Percentiles rank a stretch among this genome's conserved stretches.
These are phyloP conservation scores for Caenorhabditis briggsae DNA, from an alignment of 1,140 invertebrate species.

Conservation along the genomic window DNA sequence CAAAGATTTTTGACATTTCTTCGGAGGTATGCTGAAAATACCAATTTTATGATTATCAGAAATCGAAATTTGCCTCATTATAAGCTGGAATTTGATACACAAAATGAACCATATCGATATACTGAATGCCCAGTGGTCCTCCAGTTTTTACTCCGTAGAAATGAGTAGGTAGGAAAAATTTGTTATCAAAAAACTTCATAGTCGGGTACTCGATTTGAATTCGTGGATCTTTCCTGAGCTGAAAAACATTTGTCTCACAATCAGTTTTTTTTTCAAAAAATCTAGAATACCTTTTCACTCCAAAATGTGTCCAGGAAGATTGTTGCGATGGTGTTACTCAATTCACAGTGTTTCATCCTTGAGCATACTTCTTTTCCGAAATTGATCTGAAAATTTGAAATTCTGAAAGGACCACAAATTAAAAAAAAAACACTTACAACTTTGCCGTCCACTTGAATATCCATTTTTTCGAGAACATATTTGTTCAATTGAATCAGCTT, in stretches of 20 bases:
- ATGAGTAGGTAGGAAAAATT: constrained; percentile 76
- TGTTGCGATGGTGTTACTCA: constrained; percentile 73
- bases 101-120: constrained; percentile 74
- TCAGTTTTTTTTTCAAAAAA: background rate
- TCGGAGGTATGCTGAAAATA: constrained; percentile 71
- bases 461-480: constrained; percentile 74
- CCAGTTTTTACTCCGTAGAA: constrained; percentile 74
- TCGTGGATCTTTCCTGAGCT: constrained; percentile 73
- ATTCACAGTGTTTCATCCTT: constrained; percentile 67
- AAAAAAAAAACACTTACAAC: constrained; percentile 2
- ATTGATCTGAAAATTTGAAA: constrained; percentile 57
- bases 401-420: background rate
- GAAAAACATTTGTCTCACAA: too few relatives aligned
- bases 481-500: constrained; percentile 68
- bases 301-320: constrained; percentile 76
- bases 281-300: constrained; percentile 71
- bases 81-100: constrained; percentile 73
- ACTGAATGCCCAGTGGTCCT: constrained; percentile 63
- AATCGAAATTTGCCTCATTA: constrained; percentile 37
- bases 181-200: constrained; percentile 77
- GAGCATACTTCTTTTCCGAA: constrained; percentile 75
- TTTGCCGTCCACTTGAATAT: constrained; percentile 69
- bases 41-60: background rate
- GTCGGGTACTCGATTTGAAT: constrained; percentile 74
- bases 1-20: constrained; percentile 71